A percentile compares a stretch with the other conserved stretches of the same genome.
Conservation (phyloP, 2,113 vertebrate species). For the Otus sunia region DNA sequence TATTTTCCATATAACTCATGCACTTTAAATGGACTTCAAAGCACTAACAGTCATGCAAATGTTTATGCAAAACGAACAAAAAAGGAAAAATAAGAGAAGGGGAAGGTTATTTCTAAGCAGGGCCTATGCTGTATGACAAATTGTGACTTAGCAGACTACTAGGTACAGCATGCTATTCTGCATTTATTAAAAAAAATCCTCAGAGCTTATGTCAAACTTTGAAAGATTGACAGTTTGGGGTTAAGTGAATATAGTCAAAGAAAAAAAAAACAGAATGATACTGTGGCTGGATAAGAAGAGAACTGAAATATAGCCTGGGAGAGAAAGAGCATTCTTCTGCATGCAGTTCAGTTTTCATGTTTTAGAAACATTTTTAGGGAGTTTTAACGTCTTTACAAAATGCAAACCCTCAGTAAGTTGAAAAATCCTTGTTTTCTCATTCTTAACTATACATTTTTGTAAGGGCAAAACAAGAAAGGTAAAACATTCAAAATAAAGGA, state of each 20-base stretch:
- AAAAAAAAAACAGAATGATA: background rate
- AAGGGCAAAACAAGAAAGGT: constrained; percentile 16
- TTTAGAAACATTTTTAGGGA: constrained; percentile 49
- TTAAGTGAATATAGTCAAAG: constrained; percentile 36
- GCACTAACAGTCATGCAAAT: constrained; percentile 80
- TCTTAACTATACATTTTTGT: constrained; percentile 43
- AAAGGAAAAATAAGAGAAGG: constrained; percentile 27
- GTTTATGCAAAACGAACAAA: constrained; percentile 67
- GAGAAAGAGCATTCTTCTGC: constrained; percentile 43
- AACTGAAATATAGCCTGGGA: constrained; percentile 34
- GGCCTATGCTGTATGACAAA: constrained; percentile 54
- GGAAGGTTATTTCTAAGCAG: constrained; percentile 50
- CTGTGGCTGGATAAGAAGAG: constrained; percentile 39
- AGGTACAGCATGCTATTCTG: constrained; percentile 28
- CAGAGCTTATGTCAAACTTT: constrained; percentile 30
- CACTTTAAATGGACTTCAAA: constrained; percentile 79
- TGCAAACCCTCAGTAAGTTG: constrained; percentile 46
- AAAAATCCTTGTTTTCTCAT: constrained; percentile 52
- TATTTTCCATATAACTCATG: constrained; percentile 85
- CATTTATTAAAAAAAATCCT: background rate
- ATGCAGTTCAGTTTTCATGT: constrained; percentile 42
- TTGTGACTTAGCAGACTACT: constrained; percentile 42
- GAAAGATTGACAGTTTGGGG: constrained; percentile 47
- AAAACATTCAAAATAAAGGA: constrained; percentile 48
- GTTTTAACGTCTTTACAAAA: constrained; percentile 28